Evolutionary conservation across 2,888 invertebrate genomes (phyloP).

Genomic region (Odontothrips loti): DNA sequence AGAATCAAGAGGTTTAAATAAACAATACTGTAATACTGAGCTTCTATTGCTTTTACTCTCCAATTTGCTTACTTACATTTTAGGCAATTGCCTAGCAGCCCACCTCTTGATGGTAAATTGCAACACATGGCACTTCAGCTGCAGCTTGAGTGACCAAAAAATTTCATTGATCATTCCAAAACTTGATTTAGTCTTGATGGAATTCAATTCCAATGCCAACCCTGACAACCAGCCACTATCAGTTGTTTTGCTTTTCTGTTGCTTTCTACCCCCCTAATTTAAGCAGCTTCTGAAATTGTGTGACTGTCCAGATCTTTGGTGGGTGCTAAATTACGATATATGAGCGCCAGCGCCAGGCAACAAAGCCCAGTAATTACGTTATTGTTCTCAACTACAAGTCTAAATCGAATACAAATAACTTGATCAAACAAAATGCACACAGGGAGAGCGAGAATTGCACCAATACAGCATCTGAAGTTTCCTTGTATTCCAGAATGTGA

Average conservation of each 20-base stretch:
- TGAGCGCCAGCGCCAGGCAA: background rate
- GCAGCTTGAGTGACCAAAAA: too few relatives aligned
- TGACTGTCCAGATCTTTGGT: background rate
- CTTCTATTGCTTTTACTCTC: background rate
- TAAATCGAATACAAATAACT: background rate
- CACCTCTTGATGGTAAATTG: too few relatives aligned
- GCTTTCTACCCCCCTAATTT: too few relatives aligned
- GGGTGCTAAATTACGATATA: background rate
- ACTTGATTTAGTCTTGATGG: too few relatives aligned
- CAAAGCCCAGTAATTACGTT: background rate
- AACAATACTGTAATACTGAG: too few relatives aligned
- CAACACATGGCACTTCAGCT: too few relatives aligned
- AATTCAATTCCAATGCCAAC: too few relatives aligned
- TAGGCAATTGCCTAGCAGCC: too few relatives aligned
- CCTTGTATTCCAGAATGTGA: background rate
- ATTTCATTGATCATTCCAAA: too few relatives aligned
- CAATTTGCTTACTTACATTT: background rate
- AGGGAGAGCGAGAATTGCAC: background rate
- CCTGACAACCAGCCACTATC: too few relatives aligned
- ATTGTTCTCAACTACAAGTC: background rate
- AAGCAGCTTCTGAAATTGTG: too few relatives aligned
- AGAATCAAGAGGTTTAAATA: background rate
- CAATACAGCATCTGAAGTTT: background rate
- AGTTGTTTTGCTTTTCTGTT: too few relatives aligned
- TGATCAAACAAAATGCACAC: background rate